Evolutionary conservation across 2,888 invertebrate species (phyloP).

Genomic region (Drosophila demipolita): DNA sequence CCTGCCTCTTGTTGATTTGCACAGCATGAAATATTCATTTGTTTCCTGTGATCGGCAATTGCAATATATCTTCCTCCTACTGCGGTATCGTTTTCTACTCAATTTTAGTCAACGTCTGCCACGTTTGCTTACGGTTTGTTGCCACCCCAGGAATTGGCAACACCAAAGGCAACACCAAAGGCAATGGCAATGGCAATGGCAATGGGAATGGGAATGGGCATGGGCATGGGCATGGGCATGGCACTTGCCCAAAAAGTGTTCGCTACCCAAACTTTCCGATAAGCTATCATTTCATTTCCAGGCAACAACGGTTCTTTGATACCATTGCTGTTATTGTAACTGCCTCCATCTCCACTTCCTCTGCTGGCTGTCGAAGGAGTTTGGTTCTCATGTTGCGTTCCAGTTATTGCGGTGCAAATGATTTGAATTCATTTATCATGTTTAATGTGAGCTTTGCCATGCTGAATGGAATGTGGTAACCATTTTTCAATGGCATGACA

Average conservation of each 20-base stretch:
- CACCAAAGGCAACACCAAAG: constrained; percentile 6
- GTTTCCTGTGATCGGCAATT: constrained; percentile 81
- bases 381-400: constrained; percentile 30
- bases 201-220: constrained; percentile 11
- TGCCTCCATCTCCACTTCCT: not conserved
- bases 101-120: constrained; percentile 75
- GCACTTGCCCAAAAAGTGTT: constrained; percentile 56
- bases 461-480: constrained; percentile 57
- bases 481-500: constrained; percentile 66
- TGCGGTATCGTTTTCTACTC: constrained; percentile 80
- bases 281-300: constrained; percentile 73
- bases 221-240: constrained; percentile 13
- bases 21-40: constrained; percentile 81
- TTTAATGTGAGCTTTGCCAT: constrained; percentile 59
- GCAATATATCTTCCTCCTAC: constrained; percentile 78
- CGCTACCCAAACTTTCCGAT: constrained; percentile 52
- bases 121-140: constrained; percentile 66
- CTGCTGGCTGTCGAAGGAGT: constrained; percentile 16
- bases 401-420: constrained; percentile 72
- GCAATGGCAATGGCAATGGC: constrained; percentile 7
- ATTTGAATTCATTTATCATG: constrained; percentile 79
- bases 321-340: constrained; percentile 22
- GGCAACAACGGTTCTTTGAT: constrained; percentile 40
- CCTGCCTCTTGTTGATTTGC: constrained; percentile 70
- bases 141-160: constrained; percentile 23